A percentile compares a stretch with the other conserved stretches of the same genome.
phyloP scores from a whole-genome alignment of 2,113 vertebrate genomes.

The Carassius auratus region DNA sequence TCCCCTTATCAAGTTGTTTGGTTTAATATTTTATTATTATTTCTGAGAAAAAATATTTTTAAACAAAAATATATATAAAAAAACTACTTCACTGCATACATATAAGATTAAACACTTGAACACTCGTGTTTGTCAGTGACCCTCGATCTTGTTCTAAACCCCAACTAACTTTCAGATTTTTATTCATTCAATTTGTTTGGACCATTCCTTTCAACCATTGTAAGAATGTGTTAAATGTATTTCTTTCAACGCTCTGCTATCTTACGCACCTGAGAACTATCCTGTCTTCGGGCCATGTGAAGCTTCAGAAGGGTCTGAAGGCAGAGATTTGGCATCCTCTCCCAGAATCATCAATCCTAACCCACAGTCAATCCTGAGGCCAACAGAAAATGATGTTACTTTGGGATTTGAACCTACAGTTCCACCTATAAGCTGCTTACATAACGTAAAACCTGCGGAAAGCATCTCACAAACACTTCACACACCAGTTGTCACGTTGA shows the following conservation, averaged over 20 bases:
- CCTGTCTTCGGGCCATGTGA: conserved; percentile 5
- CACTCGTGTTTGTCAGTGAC: no score
- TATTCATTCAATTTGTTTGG: no score
- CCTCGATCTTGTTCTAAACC: no score
- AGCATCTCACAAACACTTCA: not conserved
- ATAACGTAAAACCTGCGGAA: not conserved
- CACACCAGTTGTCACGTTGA: conserved; percentile 60
- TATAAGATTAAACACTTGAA: no score
- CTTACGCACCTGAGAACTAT: not conserved
- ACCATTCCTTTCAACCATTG: no score
- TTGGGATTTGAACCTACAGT: no score
- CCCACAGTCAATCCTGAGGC: conserved; percentile 63
- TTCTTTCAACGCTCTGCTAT: not conserved
- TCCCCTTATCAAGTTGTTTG: no score
- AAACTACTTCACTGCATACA: not conserved
- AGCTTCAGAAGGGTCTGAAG: conserved; percentile 69
- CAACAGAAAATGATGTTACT: not conserved
- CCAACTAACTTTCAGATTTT: no score
- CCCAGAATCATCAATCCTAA: conserved; percentile 68
- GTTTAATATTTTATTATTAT: no score
- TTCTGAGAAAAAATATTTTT: no score
- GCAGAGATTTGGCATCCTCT: conserved; percentile 67
- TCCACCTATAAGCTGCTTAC: conserved; percentile 4
- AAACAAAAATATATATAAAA: no score
- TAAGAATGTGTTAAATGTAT: no score